Evolutionary conservation across 2,797 vertebrate genomes (phyloP).

Genomic region (Platalea minor): DNA sequence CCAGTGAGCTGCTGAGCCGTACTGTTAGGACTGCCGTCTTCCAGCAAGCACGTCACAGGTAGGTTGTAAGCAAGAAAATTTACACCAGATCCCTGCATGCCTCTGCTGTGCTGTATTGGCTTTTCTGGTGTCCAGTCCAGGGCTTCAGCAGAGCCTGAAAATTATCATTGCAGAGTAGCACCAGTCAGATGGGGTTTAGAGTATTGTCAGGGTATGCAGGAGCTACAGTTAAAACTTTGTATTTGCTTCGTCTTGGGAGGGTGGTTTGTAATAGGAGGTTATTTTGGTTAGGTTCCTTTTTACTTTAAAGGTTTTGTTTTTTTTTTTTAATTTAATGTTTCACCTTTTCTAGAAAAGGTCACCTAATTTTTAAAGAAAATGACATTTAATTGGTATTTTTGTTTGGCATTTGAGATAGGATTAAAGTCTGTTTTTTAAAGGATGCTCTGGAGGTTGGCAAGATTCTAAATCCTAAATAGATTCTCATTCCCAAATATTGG

Average conservation of each 20-base stretch:
- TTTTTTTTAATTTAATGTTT: neutral
- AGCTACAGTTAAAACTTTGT: neutral
- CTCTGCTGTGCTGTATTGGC: neutral
- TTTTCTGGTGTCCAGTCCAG: neutral
- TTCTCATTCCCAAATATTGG: neutral
- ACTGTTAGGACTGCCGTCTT: neutral
- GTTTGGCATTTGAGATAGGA: slow-evolving; percentile 61
- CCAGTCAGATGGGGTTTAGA: neutral
- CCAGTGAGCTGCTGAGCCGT: neutral
- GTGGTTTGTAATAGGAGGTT: neutral
- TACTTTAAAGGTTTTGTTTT: neutral
- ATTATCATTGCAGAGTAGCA: neutral
- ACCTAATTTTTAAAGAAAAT: slow-evolving; percentile 41
- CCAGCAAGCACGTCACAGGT: neutral
- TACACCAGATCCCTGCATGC: neutral
- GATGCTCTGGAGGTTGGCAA: neutral
- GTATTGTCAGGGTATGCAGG: neutral
- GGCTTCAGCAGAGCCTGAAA: neutral
- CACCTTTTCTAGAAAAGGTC: slow-evolving; percentile 45
- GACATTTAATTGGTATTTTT: slow-evolving; percentile 56
- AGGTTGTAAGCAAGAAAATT: neutral
- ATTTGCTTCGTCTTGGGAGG: neutral
- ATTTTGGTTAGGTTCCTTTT: neutral
- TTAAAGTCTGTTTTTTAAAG: slow-evolving; percentile 16
- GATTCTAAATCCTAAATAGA: neutral